These are phyloP conservation scores for Bombus pascuorum DNA, from an alignment of 1,140 invertebrate genomes.

Conservation along the genomic window DNA sequence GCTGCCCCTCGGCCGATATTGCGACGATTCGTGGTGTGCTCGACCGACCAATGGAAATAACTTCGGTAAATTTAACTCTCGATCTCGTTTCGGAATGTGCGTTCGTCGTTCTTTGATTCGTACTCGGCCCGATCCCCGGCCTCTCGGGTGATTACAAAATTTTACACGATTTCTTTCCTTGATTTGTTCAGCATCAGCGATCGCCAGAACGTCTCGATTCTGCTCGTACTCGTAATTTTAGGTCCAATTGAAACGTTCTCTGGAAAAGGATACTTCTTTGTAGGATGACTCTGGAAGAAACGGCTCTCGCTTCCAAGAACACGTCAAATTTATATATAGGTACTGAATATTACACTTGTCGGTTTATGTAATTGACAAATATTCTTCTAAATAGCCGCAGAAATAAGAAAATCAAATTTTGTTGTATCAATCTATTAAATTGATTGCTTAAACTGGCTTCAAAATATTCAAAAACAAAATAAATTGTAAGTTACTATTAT, in stretches of 20 bases:
- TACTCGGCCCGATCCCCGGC: slow-evolving; percentile 17
- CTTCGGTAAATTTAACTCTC: slow-evolving; percentile 68
- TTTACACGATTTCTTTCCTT: slow-evolving; percentile 48
- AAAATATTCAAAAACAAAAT: no score
- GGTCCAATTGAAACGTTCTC: slow-evolving; percentile 11
- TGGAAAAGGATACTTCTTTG: not conserved
- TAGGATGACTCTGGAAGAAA: no score
- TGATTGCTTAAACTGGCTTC: no score
- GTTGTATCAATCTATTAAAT: no score
- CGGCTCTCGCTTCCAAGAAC: no score
- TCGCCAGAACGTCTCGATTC: not conserved
- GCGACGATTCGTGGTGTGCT: slow-evolving; percentile 64
- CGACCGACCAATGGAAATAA: slow-evolving; percentile 62
- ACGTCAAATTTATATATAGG: not conserved
- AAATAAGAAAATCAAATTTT: no score
- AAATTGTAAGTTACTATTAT: no score
- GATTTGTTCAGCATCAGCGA: slow-evolving; percentile 18
- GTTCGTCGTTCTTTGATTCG: slow-evolving; percentile 38
- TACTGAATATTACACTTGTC: not conserved
- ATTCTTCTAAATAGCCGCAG: no score
- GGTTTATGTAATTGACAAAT: no score
- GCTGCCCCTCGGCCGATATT: slow-evolving; percentile 57
- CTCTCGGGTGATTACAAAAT: slow-evolving; percentile 57
- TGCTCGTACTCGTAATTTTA: slow-evolving; percentile 19
- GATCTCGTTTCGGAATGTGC: slow-evolving; percentile 64